Evolutionary conservation across 2,113 vertebrate genomes (phyloP).

Genomic region (Stigmatopora nigra): DNA sequence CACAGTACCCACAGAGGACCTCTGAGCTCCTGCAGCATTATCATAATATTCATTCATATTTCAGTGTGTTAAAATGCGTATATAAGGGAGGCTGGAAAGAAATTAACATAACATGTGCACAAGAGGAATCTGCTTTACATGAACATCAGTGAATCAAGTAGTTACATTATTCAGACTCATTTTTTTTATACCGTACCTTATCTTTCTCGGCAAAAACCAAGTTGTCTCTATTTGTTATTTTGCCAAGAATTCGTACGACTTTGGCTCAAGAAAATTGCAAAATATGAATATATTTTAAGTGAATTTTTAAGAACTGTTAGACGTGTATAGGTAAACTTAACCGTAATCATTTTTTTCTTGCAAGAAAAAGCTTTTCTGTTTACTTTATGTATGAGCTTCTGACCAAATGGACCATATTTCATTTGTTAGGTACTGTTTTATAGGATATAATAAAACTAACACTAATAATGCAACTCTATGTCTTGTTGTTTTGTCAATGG

Average conservation of each 20-base stretch:
- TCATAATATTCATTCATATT: conserved; percentile 16
- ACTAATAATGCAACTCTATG: not conserved
- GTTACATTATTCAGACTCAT: not conserved
- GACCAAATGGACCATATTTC: not conserved
- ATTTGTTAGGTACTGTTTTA: not conserved
- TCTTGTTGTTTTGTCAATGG: not conserved
- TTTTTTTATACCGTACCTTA: not conserved
- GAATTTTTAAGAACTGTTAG: too few species aligned
- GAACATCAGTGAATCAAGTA: conserved; percentile 8
- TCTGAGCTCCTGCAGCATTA: conserved; percentile 7
- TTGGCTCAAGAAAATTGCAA: too few species aligned
- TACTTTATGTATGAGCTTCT: not conserved
- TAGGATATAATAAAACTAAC: not conserved
- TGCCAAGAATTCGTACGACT: too few species aligned
- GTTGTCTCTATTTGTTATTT: too few species aligned
- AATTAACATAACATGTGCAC: conserved; percentile 25
- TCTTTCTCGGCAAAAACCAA: too few species aligned
- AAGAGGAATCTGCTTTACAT: conserved; percentile 12
- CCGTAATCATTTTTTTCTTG: not conserved
- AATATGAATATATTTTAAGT: too few species aligned
- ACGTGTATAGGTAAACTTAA: too few species aligned
- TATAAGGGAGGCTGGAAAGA: conserved; percentile 17
- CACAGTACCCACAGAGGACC: conserved; percentile 19
- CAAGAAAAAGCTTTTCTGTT: not conserved
- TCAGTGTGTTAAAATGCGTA: conserved; percentile 20